Percentiles rank a stretch among this genome's conserved stretches.
Conservation (phyloP, 2,888 invertebrate genomes). For the Amorpha juglandis region DNA sequence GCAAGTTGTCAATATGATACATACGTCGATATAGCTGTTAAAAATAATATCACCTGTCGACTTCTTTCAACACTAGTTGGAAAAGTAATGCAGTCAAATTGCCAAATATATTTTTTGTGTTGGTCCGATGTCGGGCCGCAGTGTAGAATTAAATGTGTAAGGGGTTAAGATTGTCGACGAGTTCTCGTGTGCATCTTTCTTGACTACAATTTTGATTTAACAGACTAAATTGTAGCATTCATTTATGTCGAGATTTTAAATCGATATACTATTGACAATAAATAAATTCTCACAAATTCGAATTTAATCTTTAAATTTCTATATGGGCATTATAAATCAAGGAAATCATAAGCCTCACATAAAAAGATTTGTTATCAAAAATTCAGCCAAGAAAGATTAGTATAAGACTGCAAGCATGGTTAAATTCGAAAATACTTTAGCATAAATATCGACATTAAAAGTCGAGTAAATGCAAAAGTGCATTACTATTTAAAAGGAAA, state of each 20-base stretch:
- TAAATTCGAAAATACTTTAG: neutral
- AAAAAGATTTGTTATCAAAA: neutral
- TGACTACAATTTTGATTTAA: conserved; percentile 1
- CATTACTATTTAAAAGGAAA: conserved; percentile 7
- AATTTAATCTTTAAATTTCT: neutral
- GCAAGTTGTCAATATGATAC: too few species aligned
- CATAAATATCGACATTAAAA: conserved; percentile 11
- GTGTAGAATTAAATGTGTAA: neutral
- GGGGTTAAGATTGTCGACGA: neutral
- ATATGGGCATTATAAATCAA: neutral
- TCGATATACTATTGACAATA: neutral
- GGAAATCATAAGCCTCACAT: neutral
- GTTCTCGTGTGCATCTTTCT: conserved; percentile 16
- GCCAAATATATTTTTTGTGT: conserved; percentile 14
- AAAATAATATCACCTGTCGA: neutral
- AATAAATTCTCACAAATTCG: neutral
- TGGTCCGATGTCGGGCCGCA: neutral
- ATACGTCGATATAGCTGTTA: neutral
- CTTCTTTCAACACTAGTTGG: neutral
- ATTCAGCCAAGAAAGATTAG: conserved; percentile 12
- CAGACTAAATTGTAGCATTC: neutral
- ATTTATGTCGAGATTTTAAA: neutral
- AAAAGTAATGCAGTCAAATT: conserved; percentile 21
- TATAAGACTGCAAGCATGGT: conserved; percentile 11
- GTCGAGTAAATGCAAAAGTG: neutral